A percentile compares a stretch with the other conserved stretches of the same genome.
These are phyloP conservation scores for Drusus annulatus DNA, from an alignment of 1,140 invertebrate species.

Conservation along the genomic window DNA sequence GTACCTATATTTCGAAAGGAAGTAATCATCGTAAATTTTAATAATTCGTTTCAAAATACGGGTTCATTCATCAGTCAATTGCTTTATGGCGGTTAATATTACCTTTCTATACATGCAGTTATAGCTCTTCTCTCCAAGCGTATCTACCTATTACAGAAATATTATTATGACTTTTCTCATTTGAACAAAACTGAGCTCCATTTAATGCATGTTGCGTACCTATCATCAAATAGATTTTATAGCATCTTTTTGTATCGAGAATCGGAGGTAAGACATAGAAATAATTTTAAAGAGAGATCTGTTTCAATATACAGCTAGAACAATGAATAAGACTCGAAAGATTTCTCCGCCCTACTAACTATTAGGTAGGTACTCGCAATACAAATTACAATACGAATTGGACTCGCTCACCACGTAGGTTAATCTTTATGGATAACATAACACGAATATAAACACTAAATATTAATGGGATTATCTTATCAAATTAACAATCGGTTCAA, in stretches of 20 bases:
- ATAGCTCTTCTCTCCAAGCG: neutral
- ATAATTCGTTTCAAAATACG: neutral
- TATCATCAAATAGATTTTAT: conserved; percentile 30
- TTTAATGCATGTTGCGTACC: neutral
- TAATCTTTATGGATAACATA: no score
- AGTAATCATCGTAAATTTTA: conserved; percentile 22
- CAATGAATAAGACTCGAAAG: conserved; percentile 23
- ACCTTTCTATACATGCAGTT: neutral
- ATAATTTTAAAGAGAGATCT: conserved; percentile 47
- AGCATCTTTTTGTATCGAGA: conserved; percentile 20
- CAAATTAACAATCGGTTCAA: no score
- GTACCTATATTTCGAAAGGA: conserved; percentile 12
- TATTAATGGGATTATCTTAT: no score
- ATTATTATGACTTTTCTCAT: conserved; percentile 18
- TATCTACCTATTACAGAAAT: neutral
- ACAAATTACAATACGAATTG: no score
- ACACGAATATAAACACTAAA: no score
- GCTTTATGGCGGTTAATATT: neutral
- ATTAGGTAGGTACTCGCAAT: no score
- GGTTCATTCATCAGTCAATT: conserved; percentile 3
- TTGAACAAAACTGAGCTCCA: neutral
- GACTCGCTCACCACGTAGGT: no score
- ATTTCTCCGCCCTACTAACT: conserved; percentile 52
- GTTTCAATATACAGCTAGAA: conserved; percentile 34
- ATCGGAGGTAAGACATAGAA: neutral